Conservation (phyloP, 1,140 invertebrate genomes). For the Tetragnatha versicolor region DNA sequence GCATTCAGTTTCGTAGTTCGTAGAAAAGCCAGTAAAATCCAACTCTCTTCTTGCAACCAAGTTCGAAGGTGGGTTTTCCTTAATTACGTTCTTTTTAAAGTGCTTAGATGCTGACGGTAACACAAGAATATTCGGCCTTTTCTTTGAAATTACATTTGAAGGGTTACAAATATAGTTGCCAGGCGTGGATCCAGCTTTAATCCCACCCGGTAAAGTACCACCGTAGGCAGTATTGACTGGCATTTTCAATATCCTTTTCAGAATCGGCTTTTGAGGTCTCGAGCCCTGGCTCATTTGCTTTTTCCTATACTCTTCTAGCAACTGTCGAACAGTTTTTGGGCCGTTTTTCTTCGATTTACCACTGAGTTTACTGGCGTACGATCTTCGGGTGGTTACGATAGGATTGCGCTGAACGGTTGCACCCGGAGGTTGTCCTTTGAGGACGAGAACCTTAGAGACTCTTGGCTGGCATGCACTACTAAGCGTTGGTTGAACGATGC, state of each 20-base stretch:
- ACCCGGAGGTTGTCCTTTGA: neutral
- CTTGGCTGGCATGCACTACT: neutral
- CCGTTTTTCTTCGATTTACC: neutral
- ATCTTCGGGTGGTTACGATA: neutral
- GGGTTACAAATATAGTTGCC: too few species aligned
- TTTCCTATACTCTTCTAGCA: conserved; percentile 2
- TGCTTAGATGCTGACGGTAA: conserved; percentile 3
- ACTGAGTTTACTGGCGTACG: neutral
- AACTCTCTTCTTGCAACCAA: too few species aligned
- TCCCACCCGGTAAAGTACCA: neutral
- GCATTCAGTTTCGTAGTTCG: too few species aligned
- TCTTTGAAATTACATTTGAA: too few species aligned
- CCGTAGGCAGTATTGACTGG: neutral
- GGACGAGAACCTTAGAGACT: conserved; percentile 17
- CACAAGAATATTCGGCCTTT: conserved; percentile 11
- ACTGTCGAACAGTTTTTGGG: conserved; percentile 21
- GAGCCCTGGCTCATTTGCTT: neutral
- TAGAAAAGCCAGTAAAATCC: too few species aligned
- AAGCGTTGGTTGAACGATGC: neutral
- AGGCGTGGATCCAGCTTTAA: too few species aligned
- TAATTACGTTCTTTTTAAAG: neutral
- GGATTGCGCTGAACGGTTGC: neutral
- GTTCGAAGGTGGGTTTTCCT: too few species aligned
- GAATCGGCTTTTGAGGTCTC: neutral
- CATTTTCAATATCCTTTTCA: neutral